A percentile compares a stretch with the other conserved stretches of the same genome.
Evolutionary conservation across 2,113 vertebrate species (phyloP).

Genomic region (Ibidorhyncha struthersii): DNA sequence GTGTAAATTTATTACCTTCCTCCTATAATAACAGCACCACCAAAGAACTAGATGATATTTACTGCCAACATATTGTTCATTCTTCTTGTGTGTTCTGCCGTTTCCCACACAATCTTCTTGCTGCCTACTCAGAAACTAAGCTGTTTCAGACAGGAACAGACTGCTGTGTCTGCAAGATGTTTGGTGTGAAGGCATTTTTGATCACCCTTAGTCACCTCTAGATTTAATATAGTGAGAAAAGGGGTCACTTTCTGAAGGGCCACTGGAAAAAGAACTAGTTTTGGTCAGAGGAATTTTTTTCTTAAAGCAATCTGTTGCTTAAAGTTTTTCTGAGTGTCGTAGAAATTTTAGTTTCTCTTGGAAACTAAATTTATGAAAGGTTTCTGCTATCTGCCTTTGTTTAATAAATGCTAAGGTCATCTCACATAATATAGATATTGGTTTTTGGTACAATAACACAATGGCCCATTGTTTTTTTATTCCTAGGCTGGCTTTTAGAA

Average conservation of each 20-base stretch:
- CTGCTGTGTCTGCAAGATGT: background rate
- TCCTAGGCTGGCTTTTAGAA: background rate
- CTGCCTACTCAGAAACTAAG: background rate
- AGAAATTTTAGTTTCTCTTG: background rate
- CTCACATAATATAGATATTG: background rate
- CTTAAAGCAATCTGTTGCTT: background rate
- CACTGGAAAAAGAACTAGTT: background rate
- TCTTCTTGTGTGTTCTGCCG: background rate
- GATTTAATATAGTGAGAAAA: constrained; percentile 2
- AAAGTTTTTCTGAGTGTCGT: background rate
- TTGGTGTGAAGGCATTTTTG: background rate
- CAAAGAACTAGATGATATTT: background rate
- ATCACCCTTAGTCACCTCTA: background rate
- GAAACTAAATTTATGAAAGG: background rate
- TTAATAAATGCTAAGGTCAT: background rate
- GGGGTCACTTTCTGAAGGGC: background rate
- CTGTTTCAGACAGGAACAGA: background rate
- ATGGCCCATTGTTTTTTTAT: background rate
- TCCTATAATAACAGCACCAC: background rate
- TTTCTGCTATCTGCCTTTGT: background rate
- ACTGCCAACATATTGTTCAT: background rate
- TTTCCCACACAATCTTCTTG: background rate
- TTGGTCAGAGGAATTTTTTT: background rate
- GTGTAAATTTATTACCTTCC: background rate
- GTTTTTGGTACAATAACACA: background rate